phyloP scores from a whole-genome alignment of 2,113 vertebrate genomes.

The Clarias gariepinus region DNA sequence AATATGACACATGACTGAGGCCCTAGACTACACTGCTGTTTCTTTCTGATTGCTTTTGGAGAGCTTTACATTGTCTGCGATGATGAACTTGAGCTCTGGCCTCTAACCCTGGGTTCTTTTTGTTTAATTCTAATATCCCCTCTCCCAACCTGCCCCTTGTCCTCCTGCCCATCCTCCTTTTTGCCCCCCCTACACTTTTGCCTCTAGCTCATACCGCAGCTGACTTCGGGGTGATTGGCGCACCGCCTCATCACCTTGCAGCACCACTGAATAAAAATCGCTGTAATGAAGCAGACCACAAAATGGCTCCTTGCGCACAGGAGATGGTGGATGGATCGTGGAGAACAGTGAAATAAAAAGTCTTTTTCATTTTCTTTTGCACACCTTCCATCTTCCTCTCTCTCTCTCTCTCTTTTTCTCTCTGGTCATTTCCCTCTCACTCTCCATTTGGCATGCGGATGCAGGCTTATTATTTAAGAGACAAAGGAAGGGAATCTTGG shows the following conservation, averaged over 20 bases:
- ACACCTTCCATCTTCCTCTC: conserved; percentile 47
- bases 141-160: conserved; percentile 35
- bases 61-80: conserved; percentile 72
- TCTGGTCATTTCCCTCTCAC: conserved; percentile 58
- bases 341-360: conserved; percentile 24
- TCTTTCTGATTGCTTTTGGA: conserved; percentile 68
- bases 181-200: conserved; percentile 24
- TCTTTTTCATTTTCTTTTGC: conserved; percentile 42
- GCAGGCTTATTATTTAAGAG: conserved; percentile 72
- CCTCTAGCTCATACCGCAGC: conserved; percentile 58
- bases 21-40: conserved; percentile 39
- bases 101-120: conserved; percentile 71
- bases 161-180: conserved; percentile 17
- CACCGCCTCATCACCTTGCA: conserved; percentile 61
- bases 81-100: conserved; percentile 77
- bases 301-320: conserved; percentile 73
- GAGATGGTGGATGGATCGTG: conserved; percentile 66
- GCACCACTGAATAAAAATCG: conserved; percentile 71
- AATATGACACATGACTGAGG: not conserved
- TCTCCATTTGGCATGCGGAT: conserved; percentile 61
- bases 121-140: conserved; percentile 65
- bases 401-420: not conserved
- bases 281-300: conserved; percentile 70
- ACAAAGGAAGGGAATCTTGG: conserved; percentile 72
- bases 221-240: conserved; percentile 67